phyloP scores from a whole-genome alignment of 2,888 invertebrate species.

The Diloba caeruleocephala region DNA sequence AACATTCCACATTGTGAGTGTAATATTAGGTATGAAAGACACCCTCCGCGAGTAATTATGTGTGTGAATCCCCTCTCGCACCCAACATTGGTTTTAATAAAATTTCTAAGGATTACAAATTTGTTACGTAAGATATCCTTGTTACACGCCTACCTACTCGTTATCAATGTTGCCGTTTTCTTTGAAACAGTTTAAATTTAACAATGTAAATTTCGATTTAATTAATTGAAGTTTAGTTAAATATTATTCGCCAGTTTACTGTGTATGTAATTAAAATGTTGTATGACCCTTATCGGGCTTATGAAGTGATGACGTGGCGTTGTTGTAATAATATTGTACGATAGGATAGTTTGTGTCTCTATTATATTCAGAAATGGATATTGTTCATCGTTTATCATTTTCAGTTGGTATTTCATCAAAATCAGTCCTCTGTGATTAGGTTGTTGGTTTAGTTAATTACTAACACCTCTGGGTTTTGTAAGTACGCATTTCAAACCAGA shows the following conservation, averaged over 20 bases:
- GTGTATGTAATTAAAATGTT: slow-evolving; percentile 60
- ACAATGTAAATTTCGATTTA: slow-evolving; percentile 8
- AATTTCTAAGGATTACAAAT: slow-evolving; percentile 41
- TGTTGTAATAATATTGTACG: slow-evolving; percentile 1
- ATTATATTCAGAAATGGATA: slow-evolving; percentile 9
- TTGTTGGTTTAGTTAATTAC: slow-evolving; percentile 11
- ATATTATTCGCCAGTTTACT: slow-evolving; percentile 12
- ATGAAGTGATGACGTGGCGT: slow-evolving; percentile 27
- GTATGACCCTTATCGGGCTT: slow-evolving; percentile 51
- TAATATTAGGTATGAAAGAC: slow-evolving; percentile 28
- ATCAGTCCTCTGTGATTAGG: slow-evolving; percentile 9
- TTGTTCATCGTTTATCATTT: slow-evolving; percentile 4
- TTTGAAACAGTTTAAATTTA: slow-evolving; percentile 11
- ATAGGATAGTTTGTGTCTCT: slow-evolving; percentile 11
- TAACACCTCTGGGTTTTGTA: not conserved
- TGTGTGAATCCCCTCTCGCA: slow-evolving; percentile 31
- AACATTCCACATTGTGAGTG: slow-evolving; percentile 17
- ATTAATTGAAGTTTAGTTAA: slow-evolving; percentile 28
- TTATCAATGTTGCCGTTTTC: slow-evolving; percentile 11
- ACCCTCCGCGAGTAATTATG: slow-evolving; percentile 38
- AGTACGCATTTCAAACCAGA: not conserved
- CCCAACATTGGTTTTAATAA: slow-evolving; percentile 44
- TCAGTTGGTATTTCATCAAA: not conserved
- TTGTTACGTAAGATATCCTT: slow-evolving; percentile 27
- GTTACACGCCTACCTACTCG: slow-evolving; percentile 2